phyloP scores from a whole-genome alignment of 2,888 invertebrate genomes.

The Biston stratarius region DNA sequence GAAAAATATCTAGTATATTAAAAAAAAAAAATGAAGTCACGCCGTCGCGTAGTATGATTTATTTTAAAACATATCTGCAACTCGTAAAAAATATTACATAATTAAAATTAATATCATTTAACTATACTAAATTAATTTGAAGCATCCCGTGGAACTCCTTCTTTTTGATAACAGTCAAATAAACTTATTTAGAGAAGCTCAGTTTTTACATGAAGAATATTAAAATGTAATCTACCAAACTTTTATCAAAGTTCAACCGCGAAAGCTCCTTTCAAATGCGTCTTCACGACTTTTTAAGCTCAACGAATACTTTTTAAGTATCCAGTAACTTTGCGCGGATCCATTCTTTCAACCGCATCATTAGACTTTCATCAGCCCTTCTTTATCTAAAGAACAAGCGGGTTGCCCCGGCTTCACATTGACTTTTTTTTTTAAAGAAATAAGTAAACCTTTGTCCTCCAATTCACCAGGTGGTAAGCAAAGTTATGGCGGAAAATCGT shows the following conservation, averaged over 20 bases:
- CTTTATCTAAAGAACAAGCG: constrained; percentile 29
- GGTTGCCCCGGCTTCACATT: neutral
- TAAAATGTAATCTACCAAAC: constrained; percentile 26
- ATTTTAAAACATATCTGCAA: too few relatives aligned
- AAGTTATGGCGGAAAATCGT: too few relatives aligned
- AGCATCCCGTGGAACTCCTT: neutral
- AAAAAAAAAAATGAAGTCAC: too few relatives aligned
- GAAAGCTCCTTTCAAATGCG: constrained; percentile 48
- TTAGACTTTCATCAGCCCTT: constrained; percentile 50
- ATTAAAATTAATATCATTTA: too few relatives aligned
- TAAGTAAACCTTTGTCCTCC: too few relatives aligned
- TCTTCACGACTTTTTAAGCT: constrained; percentile 40
- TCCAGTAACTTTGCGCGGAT: constrained; percentile 52
- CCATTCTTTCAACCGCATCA: constrained; percentile 60
- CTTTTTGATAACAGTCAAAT: neutral
- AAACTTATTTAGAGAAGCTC: constrained; percentile 1
- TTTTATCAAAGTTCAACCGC: constrained; percentile 29
- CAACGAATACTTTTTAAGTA: constrained; percentile 57
- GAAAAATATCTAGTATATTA: too few relatives aligned
- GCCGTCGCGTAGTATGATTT: too few relatives aligned
- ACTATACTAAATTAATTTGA: neutral
- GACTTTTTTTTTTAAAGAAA: too few relatives aligned
- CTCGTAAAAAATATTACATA: too few relatives aligned
- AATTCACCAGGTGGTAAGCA: too few relatives aligned
- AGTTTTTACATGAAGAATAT: constrained; percentile 28